Evolutionary conservation across 1,140 invertebrate genomes (phyloP).

Genomic region (Reticulitermes speratus): DNA sequence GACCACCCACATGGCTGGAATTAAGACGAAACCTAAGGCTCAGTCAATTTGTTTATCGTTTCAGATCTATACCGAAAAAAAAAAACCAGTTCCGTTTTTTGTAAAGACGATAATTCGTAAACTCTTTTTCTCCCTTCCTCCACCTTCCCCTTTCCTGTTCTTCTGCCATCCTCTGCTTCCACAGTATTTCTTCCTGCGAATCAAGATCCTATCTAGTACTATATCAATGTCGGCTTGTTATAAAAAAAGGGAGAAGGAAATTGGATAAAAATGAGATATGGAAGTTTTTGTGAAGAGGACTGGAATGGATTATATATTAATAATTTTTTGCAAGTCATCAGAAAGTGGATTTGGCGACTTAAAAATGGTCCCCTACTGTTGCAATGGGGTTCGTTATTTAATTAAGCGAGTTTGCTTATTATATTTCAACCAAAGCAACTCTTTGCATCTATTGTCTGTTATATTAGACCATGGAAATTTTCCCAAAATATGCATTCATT

Average conservation of each 20-base stretch:
- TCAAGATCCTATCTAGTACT: neutral
- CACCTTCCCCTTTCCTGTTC: too few relatives aligned
- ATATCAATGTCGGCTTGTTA: neutral
- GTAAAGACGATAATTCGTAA: neutral
- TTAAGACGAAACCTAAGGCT: neutral
- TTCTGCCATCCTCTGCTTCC: too few relatives aligned
- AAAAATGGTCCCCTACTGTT: neutral
- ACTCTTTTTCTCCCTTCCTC: neutral
- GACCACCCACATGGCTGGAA: neutral
- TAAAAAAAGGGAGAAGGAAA: neutral
- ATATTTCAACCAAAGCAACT: neutral
- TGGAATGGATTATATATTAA: conserved; percentile 9
- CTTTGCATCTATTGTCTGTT: neutral
- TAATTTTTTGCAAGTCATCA: neutral
- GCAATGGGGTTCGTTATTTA: neutral
- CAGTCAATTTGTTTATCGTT: conserved; percentile 17
- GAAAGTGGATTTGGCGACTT: neutral
- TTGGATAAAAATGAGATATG: conserved; percentile 9
- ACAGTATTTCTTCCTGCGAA: neutral
- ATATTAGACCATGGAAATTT: neutral
- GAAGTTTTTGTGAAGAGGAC: neutral
- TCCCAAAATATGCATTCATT: neutral
- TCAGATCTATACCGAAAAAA: neutral
- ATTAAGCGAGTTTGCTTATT: neutral
- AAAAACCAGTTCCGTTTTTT: neutral